These are phyloP conservation scores for Andrena haemorrhoa DNA, from an alignment of 2,888 invertebrate genomes.

Conservation along the genomic window DNA sequence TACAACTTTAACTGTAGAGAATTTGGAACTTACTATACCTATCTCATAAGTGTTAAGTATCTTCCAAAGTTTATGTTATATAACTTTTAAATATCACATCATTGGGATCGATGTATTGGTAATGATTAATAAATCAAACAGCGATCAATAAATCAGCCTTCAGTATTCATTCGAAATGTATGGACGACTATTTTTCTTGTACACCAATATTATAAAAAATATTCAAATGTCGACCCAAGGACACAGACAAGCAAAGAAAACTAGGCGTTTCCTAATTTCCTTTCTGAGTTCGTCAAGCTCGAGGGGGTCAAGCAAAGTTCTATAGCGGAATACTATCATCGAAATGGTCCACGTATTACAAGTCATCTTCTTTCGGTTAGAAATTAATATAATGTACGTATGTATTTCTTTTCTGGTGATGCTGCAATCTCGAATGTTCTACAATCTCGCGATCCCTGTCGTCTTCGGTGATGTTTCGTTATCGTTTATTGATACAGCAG, in stretches of 20 bases:
- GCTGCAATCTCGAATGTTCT: background rate
- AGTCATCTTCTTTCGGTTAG: constrained; percentile 27
- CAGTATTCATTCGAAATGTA: too few relatives aligned
- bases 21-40: background rate
- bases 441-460: constrained; percentile 23
- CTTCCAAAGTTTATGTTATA: background rate
- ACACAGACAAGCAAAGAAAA: background rate
- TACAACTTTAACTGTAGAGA: too few relatives aligned
- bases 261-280: background rate
- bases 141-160: too few relatives aligned
- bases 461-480: constrained; percentile 26
- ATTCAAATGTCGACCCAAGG: background rate
- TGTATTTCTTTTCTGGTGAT: constrained; percentile 21
- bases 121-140: background rate
- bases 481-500: constrained; percentile 25
- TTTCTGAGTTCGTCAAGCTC: background rate
- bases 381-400: background rate
- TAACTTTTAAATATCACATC: background rate
- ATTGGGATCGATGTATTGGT: background rate
- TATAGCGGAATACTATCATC: constrained; percentile 34
- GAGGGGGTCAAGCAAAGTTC: constrained; percentile 23
- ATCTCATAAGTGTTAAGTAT: background rate
- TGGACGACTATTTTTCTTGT: background rate
- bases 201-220: background rate
- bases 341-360: constrained; percentile 65